Evolutionary conservation across 2,113 vertebrate species (phyloP), one percentile per base, ranked within the genome.

Genomic region (Astatotilapia flaviijosephi): DNA sequence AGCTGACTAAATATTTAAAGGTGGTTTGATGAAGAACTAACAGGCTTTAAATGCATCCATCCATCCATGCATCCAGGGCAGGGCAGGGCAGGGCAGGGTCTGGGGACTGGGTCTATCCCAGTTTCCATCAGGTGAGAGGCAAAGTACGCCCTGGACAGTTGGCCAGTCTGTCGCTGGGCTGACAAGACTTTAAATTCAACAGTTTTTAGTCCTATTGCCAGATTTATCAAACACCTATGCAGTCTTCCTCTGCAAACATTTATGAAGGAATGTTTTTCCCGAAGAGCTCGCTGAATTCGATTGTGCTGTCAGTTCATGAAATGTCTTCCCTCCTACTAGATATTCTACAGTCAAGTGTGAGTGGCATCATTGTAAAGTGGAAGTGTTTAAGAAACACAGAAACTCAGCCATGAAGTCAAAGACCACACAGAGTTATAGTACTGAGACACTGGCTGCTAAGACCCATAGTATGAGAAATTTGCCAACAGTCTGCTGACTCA

Each of bases 111-210:
- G 31, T 17, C 58, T 11, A 35, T 62, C 9, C 15, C 58, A 62
- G 6, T 62, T 62, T 35, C 58, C 58, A 35, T 62, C 6, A 62
- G 31, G 6, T 62, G 9, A 35, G 31, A 62, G 2, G 28, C 58
- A 35, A 62, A n/a, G 58, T 35, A 35, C 1, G 0, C 31, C 9
- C 0, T 35, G 9, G 31, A 2, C 31, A 62, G 1, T 35, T 62
- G 31, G 31, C 9, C 58, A n/a, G 31, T 62, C 17, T 62, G 58
- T 62, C 4, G 3, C 58, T 62, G 17, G 9, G 58, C 9, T n/a
- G 31, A 65, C 17, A 65, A 65, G 10, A 35, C 17, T 5, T 68
- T 40, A 65, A 65, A 65, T 35, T n/a, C 4, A 35, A 7, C 60
- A n/a, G 17, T 65, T 65, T 35, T 68, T 40, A 68, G n/a, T 40